Evolutionary conservation across 2,888 invertebrate genomes (phyloP).

Genomic region (Zaprionus obscuricornis): DNA sequence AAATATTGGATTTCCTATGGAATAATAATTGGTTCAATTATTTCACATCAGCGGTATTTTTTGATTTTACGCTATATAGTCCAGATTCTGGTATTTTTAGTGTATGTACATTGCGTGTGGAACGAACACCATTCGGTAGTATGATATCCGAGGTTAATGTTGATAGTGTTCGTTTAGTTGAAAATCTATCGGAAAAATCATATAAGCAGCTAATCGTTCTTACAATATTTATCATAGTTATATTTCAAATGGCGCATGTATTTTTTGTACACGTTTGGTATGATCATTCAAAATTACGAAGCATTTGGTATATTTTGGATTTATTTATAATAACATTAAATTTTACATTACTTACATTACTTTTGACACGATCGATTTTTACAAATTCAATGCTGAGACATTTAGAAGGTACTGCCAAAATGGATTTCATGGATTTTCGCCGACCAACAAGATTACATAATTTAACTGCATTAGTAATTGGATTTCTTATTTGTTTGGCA

Average conservation of each 20-base stretch:
- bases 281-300: conserved; percentile 31
- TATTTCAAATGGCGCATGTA: conserved; percentile 59
- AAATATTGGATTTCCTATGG: conserved; percentile 66
- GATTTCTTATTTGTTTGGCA: conserved; percentile 72
- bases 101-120: conserved; percentile 71
- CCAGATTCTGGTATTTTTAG: conserved; percentile 78
- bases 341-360: conserved; percentile 33
- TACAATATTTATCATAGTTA: conserved; percentile 59
- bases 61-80: conserved; percentile 81
- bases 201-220: conserved; percentile 43
- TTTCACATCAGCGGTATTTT: conserved; percentile 71
- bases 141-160: conserved; percentile 52
- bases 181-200: conserved; percentile 58
- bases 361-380: conserved; percentile 48
- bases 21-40: conserved; percentile 71
- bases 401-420: conserved; percentile 61
- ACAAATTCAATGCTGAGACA: conserved; percentile 49
- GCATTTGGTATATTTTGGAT: conserved; percentile 76
- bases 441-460: conserved; percentile 59
- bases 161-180: conserved; percentile 63
- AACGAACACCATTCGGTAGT: conserved; percentile 73
- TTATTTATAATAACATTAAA: conserved; percentile 67
- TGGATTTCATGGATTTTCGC: conserved; percentile 77
- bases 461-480: conserved; percentile 50
- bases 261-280: conserved; percentile 62